Conservation (phyloP, 2,797 vertebrate genomes). For the Pteronotus mesoamericanus region DNA sequence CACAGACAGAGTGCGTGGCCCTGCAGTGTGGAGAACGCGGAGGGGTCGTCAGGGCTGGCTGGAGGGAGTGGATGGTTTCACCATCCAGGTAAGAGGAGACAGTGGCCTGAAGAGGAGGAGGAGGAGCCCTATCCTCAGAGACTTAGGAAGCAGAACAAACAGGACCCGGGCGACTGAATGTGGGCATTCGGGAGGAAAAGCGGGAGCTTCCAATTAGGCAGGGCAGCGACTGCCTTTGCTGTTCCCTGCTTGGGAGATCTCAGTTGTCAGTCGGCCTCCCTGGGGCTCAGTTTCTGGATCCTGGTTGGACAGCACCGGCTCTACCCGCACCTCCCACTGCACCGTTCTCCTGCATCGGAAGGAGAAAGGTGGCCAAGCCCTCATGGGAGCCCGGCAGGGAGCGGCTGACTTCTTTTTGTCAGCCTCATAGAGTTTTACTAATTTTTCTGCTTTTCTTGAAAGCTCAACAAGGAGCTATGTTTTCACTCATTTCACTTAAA, state of each 20-base stretch:
- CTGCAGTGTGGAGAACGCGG: not conserved
- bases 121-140: not conserved
- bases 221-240: too few relatives aligned
- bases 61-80: not conserved
- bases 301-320: not conserved
- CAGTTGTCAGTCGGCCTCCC: not conserved
- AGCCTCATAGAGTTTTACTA: not conserved
- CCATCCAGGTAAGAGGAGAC: not conserved
- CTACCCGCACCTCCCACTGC: not conserved
- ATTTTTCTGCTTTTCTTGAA: slow-evolving; percentile 1
- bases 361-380: not conserved
- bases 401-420: not conserved
- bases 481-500: not conserved
- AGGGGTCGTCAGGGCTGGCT: not conserved
- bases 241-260: not conserved
- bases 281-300: not conserved
- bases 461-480: not conserved
- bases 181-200: not conserved
- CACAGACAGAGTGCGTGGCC: not conserved
- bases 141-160: not conserved
- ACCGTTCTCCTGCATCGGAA: not conserved
- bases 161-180: not conserved
- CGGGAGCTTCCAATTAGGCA: not conserved
- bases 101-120: not conserved
- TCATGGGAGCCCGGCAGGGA: not conserved